Evolutionary conservation across 1,140 invertebrate genomes (phyloP).

Genomic region (Phymorhynchus buccinoides): DNA sequence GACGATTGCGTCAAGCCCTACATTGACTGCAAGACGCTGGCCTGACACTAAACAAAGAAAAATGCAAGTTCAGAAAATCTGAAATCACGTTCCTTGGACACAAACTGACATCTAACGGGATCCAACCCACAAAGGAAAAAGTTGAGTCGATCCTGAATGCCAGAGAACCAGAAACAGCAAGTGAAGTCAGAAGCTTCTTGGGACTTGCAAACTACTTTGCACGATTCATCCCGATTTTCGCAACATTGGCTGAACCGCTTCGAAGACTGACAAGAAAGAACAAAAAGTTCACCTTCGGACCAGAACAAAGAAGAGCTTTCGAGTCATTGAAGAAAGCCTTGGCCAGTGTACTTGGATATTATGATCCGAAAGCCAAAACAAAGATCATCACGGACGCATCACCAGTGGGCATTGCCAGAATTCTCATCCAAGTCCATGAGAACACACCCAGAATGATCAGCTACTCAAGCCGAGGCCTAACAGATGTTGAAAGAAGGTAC

Average conservation of each 20-base stretch:
- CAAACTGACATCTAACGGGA: constrained; percentile 39
- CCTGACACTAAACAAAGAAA: constrained; percentile 46
- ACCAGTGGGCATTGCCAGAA: constrained; percentile 39
- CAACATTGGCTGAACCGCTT: constrained; percentile 44
- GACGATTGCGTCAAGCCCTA: constrained; percentile 52
- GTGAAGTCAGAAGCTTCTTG: constrained; percentile 47
- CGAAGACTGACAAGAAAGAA: constrained; percentile 43
- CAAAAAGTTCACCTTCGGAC: constrained; percentile 30
- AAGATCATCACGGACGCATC: constrained; percentile 42
- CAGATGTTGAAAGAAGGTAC: constrained; percentile 59
- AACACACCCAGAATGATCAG: constrained; percentile 46
- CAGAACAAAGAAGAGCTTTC: constrained; percentile 11
- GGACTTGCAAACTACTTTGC: constrained; percentile 48
- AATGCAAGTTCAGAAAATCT: too few species aligned
- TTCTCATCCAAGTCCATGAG: constrained; percentile 44
- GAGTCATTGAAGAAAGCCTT: constrained; percentile 19
- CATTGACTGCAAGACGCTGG: constrained; percentile 38
- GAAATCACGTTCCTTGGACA: constrained; percentile 54
- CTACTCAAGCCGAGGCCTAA: constrained; percentile 52
- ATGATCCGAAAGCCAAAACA: constrained; percentile 23
- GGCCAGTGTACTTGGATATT: constrained; percentile 25
- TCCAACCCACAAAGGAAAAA: not conserved
- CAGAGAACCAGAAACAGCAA: constrained; percentile 33
- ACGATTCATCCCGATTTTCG: constrained; percentile 43
- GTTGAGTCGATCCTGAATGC: constrained; percentile 43